A percentile compares a stretch with the other conserved stretches of the same genome.
These are phyloP conservation scores for Parazoanthus darwini DNA, from an alignment of 92 coral and sea anemone species.

Conservation along the genomic window DNA sequence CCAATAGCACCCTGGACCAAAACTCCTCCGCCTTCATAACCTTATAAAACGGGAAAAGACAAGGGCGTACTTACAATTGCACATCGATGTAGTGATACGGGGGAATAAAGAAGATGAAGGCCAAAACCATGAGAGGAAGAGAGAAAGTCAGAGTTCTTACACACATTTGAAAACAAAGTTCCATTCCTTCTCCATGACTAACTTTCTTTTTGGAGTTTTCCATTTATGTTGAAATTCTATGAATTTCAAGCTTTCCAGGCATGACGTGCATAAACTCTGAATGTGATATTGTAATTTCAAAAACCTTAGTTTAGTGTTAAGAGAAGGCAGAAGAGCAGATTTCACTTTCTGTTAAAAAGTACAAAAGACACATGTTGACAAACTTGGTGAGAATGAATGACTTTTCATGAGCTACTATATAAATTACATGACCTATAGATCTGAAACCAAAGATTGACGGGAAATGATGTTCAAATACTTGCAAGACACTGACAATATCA, in stretches of 20 bases:
- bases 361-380: too few relatives aligned
- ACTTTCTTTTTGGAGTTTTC: too few relatives aligned
- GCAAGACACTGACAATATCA: not conserved
- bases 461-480: too few relatives aligned
- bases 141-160: not conserved
- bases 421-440: not conserved
- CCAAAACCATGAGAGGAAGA: not conserved
- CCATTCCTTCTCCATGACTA: too few relatives aligned
- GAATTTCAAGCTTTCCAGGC: too few relatives aligned
- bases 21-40: conserved; percentile 90
- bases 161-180: too few relatives aligned
- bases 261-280: too few relatives aligned
- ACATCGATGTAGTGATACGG: not conserved
- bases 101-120: not conserved
- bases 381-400: too few relatives aligned
- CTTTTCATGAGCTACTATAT: too few relatives aligned
- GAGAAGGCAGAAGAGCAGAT: not conserved
- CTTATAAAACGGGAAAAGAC: conserved; percentile 34
- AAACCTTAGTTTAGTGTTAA: not conserved
- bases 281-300: too few relatives aligned
- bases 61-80: not conserved
- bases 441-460: not conserved
- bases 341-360: not conserved
- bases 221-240: too few relatives aligned
- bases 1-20: conserved; percentile 95